A percentile compares a stretch with the other conserved stretches of the same genome.
phyloP scores from a whole-genome alignment of 2,113 vertebrate species.

The Megaceryle maxima region DNA sequence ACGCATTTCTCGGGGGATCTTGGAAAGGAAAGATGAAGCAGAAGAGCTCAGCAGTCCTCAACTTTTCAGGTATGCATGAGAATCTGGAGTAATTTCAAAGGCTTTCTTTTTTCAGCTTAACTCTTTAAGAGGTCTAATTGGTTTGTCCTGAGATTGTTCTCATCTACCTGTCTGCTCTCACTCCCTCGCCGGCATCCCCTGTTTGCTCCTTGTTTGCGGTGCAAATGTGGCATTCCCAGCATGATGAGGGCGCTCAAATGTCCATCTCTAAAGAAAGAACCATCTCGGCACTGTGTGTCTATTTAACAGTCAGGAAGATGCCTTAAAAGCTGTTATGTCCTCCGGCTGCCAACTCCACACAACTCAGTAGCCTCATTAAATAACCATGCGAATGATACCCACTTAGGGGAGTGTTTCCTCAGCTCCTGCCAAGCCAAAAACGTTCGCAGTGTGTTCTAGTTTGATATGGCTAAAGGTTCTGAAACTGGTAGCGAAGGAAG shows the following conservation, averaged over 20 bases:
- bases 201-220: not conserved
- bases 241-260: not conserved
- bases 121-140: not conserved
- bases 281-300: not conserved
- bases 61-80: not conserved
- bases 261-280: conserved; percentile 28
- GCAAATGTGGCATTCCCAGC: not conserved
- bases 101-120: not conserved
- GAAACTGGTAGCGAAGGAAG: not conserved
- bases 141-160: not conserved
- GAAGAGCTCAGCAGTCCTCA: not conserved
- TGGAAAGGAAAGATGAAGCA: not conserved
- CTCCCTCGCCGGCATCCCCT: not conserved
- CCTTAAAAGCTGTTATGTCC: conserved; percentile 53
- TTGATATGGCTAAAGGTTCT: not conserved
- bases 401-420: not conserved
- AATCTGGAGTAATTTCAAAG: not conserved
- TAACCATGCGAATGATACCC: not conserved
- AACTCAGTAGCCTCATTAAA: not conserved
- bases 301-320: not conserved
- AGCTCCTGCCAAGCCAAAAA: not conserved
- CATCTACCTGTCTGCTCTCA: not conserved
- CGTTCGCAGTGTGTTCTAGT: not conserved
- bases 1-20: not conserved
- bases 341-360: conserved; percentile 19